Evolutionary conservation across 2,797 vertebrate genomes (phyloP).

Genomic region (Tragelaphus oryx): DNA sequence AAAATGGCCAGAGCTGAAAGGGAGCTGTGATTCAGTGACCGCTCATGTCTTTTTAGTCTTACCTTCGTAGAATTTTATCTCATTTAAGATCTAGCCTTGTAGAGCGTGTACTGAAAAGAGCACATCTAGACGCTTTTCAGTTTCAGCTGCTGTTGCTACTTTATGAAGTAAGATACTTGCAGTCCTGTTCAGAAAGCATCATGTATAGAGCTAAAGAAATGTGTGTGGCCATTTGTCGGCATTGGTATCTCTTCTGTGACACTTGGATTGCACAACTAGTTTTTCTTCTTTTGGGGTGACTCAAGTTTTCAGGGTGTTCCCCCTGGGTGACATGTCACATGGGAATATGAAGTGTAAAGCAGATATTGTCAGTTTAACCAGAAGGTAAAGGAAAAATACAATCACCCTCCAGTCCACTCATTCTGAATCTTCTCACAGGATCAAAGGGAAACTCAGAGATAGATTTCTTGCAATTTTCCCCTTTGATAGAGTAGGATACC

Average conservation of each 20-base stretch:
- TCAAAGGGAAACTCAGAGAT: slow-evolving; percentile 49
- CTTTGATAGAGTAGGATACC: slow-evolving; percentile 38
- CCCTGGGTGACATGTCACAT: slow-evolving; percentile 36
- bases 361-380: slow-evolving; percentile 61
- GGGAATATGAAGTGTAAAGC: slow-evolving; percentile 46
- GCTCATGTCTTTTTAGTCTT: background rate
- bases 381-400: slow-evolving; percentile 57
- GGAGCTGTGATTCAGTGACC: background rate
- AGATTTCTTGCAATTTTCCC: slow-evolving; percentile 43
- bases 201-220: slow-evolving; percentile 28
- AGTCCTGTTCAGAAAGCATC: background rate
- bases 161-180: background rate
- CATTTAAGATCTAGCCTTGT: background rate
- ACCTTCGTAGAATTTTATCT: background rate
- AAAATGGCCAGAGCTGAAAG: background rate
- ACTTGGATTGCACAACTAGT: slow-evolving; percentile 1
- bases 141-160: background rate
- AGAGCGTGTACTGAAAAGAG: background rate
- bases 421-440: slow-evolving; percentile 63
- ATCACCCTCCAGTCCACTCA: slow-evolving; percentile 56
- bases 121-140: background rate
- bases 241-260: background rate
- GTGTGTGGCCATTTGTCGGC: background rate
- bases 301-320: slow-evolving; percentile 18
- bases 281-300: slow-evolving; percentile 15